A percentile compares a stretch with the other conserved stretches of the same genome.
These are phyloP conservation scores for Mungos mungo DNA, from an alignment of 2,113 vertebrate species.

Conservation along the genomic window DNA sequence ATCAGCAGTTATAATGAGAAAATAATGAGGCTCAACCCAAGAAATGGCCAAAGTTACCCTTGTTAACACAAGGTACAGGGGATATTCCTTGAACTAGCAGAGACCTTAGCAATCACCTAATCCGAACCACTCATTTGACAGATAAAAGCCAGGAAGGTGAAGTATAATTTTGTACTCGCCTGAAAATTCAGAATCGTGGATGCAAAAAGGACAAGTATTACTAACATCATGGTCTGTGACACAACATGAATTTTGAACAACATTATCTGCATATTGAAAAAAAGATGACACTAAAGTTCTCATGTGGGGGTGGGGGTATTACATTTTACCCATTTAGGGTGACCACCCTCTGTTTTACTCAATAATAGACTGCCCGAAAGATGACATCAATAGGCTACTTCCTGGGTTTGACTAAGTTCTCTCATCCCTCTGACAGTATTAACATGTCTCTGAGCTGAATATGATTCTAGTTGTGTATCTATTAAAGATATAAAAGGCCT, in stretches of 20 bases:
- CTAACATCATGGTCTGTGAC: background rate
- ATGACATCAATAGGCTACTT: background rate
- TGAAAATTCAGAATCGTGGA: conserved; percentile 21
- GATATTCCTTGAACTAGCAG: background rate
- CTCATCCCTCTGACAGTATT: background rate
- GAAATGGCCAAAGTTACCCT: conserved; percentile 21
- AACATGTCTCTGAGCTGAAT: background rate
- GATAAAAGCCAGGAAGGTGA: background rate
- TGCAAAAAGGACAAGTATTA: background rate
- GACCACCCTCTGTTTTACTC: background rate
- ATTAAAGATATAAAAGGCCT: background rate
- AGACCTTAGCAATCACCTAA: background rate
- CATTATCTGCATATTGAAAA: background rate
- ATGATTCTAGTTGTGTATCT: background rate
- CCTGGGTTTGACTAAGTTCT: background rate
- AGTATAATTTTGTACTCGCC: background rate
- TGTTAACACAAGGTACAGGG: background rate
- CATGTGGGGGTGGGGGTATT: background rate
- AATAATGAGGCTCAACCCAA: background rate
- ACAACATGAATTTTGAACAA: background rate
- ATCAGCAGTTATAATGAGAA: conserved; percentile 32
- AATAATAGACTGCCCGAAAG: background rate
- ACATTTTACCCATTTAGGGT: background rate
- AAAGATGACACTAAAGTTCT: background rate
- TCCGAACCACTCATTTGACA: conserved; percentile 29